phyloP scores from a whole-genome alignment of 1,140 invertebrate species.

The Neuroterus valhalla region DNA sequence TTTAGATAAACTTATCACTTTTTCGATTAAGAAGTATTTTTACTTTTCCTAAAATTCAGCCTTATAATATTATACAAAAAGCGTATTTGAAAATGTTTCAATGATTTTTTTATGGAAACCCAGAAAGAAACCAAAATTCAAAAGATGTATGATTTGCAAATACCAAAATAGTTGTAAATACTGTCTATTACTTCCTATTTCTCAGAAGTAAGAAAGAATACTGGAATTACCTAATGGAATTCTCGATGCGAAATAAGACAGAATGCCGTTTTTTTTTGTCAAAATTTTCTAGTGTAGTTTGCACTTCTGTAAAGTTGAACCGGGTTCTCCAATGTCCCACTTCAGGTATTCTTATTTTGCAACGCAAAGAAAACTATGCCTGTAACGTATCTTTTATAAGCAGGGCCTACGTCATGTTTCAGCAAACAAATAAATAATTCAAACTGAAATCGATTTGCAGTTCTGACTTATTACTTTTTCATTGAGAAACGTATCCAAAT shows the following conservation, averaged over 20 bases:
- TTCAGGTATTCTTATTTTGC: slow-evolving; percentile 16
- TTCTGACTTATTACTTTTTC: neutral
- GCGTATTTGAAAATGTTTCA: neutral
- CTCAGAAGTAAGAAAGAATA: neutral
- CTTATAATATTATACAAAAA: slow-evolving; percentile 1
- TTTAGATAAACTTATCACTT: slow-evolving; percentile 1
- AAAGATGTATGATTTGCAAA: neutral
- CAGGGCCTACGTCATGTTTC: slow-evolving; percentile 19
- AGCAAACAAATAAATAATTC: slow-evolving; percentile 17
- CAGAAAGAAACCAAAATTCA: neutral
- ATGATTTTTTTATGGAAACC: slow-evolving; percentile 4
- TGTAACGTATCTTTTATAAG: neutral
- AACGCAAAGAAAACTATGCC: slow-evolving; percentile 2
- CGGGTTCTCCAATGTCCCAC: too few species aligned
- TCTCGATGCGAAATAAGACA: slow-evolving; percentile 8
- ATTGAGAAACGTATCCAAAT: too few species aligned
- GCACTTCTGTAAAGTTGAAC: too few species aligned
- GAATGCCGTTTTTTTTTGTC: neutral
- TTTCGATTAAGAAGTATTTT: neutral
- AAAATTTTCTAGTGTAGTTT: neutral
- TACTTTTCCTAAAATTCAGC: neutral
- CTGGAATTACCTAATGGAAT: neutral
- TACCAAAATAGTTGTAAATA: slow-evolving; percentile 27
- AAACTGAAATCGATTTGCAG: neutral
- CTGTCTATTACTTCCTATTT: neutral